These are phyloP conservation scores for Apamea crenata DNA, from an alignment of 2,888 invertebrate species.

Conservation along the genomic window DNA sequence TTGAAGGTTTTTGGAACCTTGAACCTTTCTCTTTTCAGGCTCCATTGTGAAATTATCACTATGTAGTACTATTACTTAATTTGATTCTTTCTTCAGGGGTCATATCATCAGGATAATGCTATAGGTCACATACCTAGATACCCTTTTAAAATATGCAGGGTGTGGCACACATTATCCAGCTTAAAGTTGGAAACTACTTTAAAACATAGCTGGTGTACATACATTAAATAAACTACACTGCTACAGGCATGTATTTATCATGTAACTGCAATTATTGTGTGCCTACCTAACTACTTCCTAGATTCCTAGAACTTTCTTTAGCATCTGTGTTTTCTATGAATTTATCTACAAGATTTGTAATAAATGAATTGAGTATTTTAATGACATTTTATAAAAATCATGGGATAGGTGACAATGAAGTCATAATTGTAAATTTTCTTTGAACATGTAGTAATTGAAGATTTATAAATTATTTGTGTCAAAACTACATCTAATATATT, in stretches of 20 bases:
- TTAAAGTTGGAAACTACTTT: conserved; percentile 1
- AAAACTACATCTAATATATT: not conserved
- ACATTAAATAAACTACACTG: conserved; percentile 15
- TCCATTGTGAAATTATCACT: conserved; percentile 5
- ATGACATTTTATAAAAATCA: not conserved
- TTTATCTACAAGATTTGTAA: conserved; percentile 15
- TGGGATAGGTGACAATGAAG: not conserved
- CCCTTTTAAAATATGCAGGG: not conserved
- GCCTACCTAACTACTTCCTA: conserved; percentile 36
- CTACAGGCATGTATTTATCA: conserved; percentile 38
- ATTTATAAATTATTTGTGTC: not conserved
- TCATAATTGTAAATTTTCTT: conserved; percentile 15
- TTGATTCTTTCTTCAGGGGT: not conserved
- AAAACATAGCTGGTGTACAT: conserved; percentile 5
- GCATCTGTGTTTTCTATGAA: conserved; percentile 1
- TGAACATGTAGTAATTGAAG: not conserved
- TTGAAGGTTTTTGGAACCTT: conserved; percentile 33
- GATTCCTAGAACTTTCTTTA: conserved; percentile 39
- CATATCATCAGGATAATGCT: not conserved
- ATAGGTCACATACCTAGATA: too few relatives aligned
- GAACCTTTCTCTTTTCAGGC: conserved; percentile 55
- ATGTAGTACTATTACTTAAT: not conserved
- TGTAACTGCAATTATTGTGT: conserved; percentile 44
- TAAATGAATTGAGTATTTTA: not conserved
- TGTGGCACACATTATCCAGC: conserved; percentile 21